Evolutionary conservation across 2,113 vertebrate species (phyloP), one percentile per base, ranked within the genome.

Genomic region (Columbina picui): DNA sequence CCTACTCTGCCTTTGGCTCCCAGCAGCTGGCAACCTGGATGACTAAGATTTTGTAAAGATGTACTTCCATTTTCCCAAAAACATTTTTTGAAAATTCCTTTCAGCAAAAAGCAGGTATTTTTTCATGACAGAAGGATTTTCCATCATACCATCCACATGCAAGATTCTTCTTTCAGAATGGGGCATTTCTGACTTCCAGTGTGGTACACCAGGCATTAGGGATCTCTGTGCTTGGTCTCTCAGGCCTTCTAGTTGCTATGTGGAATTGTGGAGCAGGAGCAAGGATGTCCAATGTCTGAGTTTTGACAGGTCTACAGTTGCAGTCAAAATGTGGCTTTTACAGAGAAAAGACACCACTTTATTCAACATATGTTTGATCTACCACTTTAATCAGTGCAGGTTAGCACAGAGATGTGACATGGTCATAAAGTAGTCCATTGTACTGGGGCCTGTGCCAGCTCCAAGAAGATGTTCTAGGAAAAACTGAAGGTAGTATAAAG

Each of bases 281-380:
- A 95, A 57, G 20, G 50, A 36, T 65, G 20, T 3, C 76, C 38
- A 68, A 0, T 32, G 27, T 15, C 45, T 56, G 45, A 73, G 14
- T 80, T 73, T 81, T 67, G 22, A 65, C 64, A 80, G 10, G n/a
- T 26, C 55, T 77, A 55, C 14, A 18, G 29, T 65, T 70, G 27
- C 26, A 81, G 45, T 59, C 17, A 82, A 87, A 94, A 47, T 18
- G 36, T 4, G 10, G 10, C 38, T 94, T 96, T 78, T 84, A 26
- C 19, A 49, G 32, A 63, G 26, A 85, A 64, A 80, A 65, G 5
- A 34, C 9, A 45, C 10, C 8, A 6, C 4, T 76, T 88, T 84
- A 21, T 75, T 79, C 30, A 71, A 17, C 16, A 10, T 34, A 43
- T 5, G 4, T 45, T 60, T 71, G 36, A 67, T 50, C 29, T 57